Evolutionary conservation across 1,140 invertebrate species (phyloP), one percentile per base, ranked within the genome.

Genomic region (Tyrophagus putrescentiae): DNA sequence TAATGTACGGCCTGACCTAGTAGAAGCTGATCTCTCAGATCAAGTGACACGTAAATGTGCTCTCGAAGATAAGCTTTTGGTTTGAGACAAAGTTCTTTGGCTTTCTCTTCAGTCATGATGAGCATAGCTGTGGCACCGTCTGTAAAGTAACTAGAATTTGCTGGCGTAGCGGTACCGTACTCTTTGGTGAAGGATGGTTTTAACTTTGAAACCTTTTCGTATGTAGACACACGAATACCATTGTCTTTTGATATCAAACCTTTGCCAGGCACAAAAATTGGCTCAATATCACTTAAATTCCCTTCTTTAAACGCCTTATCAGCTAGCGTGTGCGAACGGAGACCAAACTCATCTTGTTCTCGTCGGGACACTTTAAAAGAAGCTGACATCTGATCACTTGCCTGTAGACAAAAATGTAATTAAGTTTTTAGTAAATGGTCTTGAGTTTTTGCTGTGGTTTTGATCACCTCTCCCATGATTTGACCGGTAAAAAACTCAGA

Each of bases 111-210:
- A 1, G 90, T 86, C 81, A 91, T 98, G 36, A 99, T 82, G 27
- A 99, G 70, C 70, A 85, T 92, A 36, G 96, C 96, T 2, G 94
- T 97, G 11, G 94, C 94, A 62, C 96, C 96, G 73, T 99, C 96
- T 41, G 93, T 97, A 72, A 97, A 76, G 71, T 89, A 97, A 9
- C 90, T 94, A 11, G 93, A 81, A 76, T 97, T 97, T 4, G 91
- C 96, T 45, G 96, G 94, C 5, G 96, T 99, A 29, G 98, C 82
- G 0, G 92, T 95, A 36, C 96, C 96, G 71, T 98, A 87, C 3
- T 95, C 94, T 74, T 95, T 97, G 42, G 99, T 81, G 76, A 99
- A 99, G 1, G 96, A 94, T 39, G 96, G 88, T 70, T 86, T 93
- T 27, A 99, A 74, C 72, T 91, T 93, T 1, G 80, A 81, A 66